These are phyloP conservation scores for Sycophila sp. DNA, from an alignment of 1,140 invertebrate species.

Conservation along the genomic window DNA sequence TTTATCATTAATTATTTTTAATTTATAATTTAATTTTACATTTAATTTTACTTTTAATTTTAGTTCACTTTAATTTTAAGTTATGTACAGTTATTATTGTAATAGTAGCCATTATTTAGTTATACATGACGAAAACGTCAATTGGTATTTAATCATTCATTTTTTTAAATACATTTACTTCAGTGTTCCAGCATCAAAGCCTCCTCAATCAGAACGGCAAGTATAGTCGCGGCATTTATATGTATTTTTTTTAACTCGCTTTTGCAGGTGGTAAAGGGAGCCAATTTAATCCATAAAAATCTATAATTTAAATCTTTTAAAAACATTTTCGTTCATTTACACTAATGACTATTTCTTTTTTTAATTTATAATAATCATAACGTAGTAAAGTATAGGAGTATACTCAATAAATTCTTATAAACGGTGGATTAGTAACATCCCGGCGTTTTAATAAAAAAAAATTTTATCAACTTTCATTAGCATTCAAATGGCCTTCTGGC, in stretches of 20 bases:
- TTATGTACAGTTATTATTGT: too few relatives aligned
- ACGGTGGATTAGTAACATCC: too few relatives aligned
- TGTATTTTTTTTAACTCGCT: neutral
- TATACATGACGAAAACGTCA: slow-evolving; percentile 7
- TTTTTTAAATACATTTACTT: slow-evolving; percentile 23
- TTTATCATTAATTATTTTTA: neutral
- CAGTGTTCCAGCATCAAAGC: slow-evolving; percentile 47
- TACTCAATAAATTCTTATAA: too few relatives aligned
- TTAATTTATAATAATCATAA: neutral
- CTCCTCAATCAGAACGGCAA: slow-evolving; percentile 15
- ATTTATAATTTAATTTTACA: neutral
- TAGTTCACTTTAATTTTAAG: too few relatives aligned
- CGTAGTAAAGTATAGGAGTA: too few relatives aligned
- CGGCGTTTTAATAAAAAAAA: too few relatives aligned
- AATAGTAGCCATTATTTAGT: neutral
- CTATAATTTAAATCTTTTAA: too few relatives aligned
- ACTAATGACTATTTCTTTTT: neutral
- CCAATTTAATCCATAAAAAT: too few relatives aligned
- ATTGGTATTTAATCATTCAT: slow-evolving; percentile 14
- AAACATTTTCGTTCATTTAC: too few relatives aligned
- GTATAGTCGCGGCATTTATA: slow-evolving; percentile 28
- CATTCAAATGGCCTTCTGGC: too few relatives aligned
- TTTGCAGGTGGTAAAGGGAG: neutral
- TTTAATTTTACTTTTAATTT: too few relatives aligned
- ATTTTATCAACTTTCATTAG: too few relatives aligned